Evolutionary conservation across 1,140 invertebrate species (phyloP).

Genomic region (Ips nitidus): DNA sequence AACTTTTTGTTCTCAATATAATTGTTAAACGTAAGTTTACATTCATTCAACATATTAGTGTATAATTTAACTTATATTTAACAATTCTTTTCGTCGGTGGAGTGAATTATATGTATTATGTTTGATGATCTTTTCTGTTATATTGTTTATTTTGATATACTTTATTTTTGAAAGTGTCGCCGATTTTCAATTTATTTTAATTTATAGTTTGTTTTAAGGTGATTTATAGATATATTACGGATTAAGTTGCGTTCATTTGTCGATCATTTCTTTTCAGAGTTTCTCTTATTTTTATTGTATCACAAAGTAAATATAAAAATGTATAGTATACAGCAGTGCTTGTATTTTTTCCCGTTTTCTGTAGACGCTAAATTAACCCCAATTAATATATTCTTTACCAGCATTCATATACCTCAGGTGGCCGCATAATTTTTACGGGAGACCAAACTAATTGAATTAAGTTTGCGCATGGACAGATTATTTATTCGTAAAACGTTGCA

Average conservation of each 20-base stretch:
- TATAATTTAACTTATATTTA: slow-evolving; percentile 22
- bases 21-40: slow-evolving; percentile 23
- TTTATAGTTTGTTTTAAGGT: slow-evolving; percentile 22
- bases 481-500: too few relatives aligned
- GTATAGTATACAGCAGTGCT: background rate
- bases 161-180: slow-evolving; percentile 22
- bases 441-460: too few relatives aligned
- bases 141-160: slow-evolving; percentile 28
- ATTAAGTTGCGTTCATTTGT: background rate
- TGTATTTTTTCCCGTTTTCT: too few relatives aligned
- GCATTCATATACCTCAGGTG: too few relatives aligned
- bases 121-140: slow-evolving; percentile 18
- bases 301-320: slow-evolving; percentile 7
- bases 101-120: slow-evolving; percentile 21
- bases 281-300: slow-evolving; percentile 21
- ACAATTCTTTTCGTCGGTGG: slow-evolving; percentile 20
- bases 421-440: too few relatives aligned
- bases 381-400: too few relatives aligned
- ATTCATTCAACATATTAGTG: slow-evolving; percentile 15
- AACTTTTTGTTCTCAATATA: slow-evolving; percentile 21
- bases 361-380: too few relatives aligned
- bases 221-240: slow-evolving; percentile 10
- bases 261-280: slow-evolving; percentile 7
- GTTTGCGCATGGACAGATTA: too few relatives aligned
- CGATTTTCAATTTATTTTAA: slow-evolving; percentile 10